A percentile compares a stretch with the other conserved stretches of the same genome.
phyloP scores from a whole-genome alignment of 2,797 vertebrate genomes.

The Hemibagrus guttatus region DNA sequence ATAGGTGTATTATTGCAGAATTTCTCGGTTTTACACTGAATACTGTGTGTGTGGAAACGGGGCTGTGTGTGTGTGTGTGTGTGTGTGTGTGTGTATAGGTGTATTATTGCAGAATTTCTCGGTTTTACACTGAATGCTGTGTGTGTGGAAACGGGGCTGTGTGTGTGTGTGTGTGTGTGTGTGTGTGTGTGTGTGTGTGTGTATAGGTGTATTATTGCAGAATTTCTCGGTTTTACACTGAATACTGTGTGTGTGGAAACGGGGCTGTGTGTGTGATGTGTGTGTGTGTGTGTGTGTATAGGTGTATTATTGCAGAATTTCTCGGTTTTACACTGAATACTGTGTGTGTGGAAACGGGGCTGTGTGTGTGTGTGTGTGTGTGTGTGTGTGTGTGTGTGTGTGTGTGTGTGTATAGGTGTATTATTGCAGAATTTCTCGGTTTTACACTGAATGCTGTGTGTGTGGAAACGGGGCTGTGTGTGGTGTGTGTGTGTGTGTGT shows the following conservation, averaged over 20 bases:
- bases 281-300: constrained; percentile 16
- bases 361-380: constrained; percentile 26
- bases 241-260: constrained; percentile 40
- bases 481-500: constrained; percentile 17
- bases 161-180: constrained; percentile 25
- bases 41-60: constrained; percentile 38
- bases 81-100: constrained; percentile 11
- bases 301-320: constrained; percentile 18
- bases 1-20: constrained; percentile 2
- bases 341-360: constrained; percentile 41
- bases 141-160: constrained; percentile 41
- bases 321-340: constrained; percentile 20
- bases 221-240: constrained; percentile 28
- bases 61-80: constrained; percentile 30
- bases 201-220: constrained; percentile 4
- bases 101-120: constrained; percentile 26
- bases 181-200: constrained; percentile 16
- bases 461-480: constrained; percentile 38
- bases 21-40: constrained; percentile 27
- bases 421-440: constrained; percentile 23
- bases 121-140: constrained; percentile 10
- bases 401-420: constrained; percentile 11
- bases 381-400: constrained; percentile 7
- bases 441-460: constrained; percentile 21
- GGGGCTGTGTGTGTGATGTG: constrained; percentile 33